Evolutionary conservation across 2,797 vertebrate species (phyloP), one percentile per base, ranked within the genome.

Genomic region (Enteromius mattozi): DNA sequence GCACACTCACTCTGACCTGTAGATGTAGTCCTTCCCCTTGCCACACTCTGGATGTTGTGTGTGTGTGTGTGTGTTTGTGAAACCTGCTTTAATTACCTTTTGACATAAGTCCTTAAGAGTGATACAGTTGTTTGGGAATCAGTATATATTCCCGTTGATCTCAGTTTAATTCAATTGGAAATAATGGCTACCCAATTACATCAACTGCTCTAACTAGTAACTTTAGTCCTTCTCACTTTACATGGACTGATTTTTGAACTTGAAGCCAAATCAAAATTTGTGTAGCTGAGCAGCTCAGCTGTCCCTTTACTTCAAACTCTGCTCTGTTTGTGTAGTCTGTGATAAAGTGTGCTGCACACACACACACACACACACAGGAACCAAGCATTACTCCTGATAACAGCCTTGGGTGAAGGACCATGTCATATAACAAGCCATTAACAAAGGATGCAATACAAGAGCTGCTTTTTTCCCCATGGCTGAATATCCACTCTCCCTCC

Each of bases 341-440:
- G 12, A 74, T 77, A 69, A 49, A 80, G 70, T 80, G 45, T 71
- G 24, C 42, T 42, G 16, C 37, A 42, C 69, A 65, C 49, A 51
- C 24, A 49, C 70, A 19, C 24, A 49, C 24, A 17, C 3, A 40
- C n/a, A 21, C 49, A 76, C 56, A 68, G 40, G 72, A 84, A 56
- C 68, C 75, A 49, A 85, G 63, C 51, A 83, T 85, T 85, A 63
- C 61, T 81, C 35, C 84, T 78, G 70, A 85, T 85, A 81, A 82
- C 70, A 80, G 86, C 86, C 24, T 82, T 42, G 66, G 56, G 71
- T 54, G 81, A 88, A 82, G 77, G 71, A 76, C 79, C 83, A 66
- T 85, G 87, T 88, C 85, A 88, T 86, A 86, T 82, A 85, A 86
- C 74, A 72, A 83, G 66, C 85, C 79, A 83, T 88, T 87, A 74